Percentiles rank a stretch among this genome's conserved stretches.
phyloP scores from a whole-genome alignment of 2,113 vertebrate genomes.

The Pedetes capensis region DNA sequence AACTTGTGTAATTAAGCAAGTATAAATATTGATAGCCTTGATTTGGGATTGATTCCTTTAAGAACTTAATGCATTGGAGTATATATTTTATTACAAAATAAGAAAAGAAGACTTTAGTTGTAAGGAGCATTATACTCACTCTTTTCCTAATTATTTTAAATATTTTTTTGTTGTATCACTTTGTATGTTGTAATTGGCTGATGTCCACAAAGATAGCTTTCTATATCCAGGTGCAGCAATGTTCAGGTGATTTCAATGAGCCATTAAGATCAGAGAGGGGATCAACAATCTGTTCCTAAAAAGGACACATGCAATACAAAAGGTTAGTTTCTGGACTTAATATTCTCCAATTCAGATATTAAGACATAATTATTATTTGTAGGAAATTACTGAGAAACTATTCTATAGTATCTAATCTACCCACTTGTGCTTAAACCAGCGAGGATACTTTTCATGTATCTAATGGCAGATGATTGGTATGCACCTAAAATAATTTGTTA shows the following conservation, averaged over 20 bases:
- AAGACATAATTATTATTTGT: slow-evolving; percentile 14
- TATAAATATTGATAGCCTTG: neutral
- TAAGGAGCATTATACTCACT: neutral
- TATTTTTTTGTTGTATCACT: neutral
- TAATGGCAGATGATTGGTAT: neutral
- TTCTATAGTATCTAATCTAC: neutral
- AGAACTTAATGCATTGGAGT: neutral
- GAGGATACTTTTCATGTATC: neutral
- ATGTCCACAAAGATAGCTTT: neutral
- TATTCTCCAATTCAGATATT: too few relatives aligned
- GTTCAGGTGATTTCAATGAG: neutral
- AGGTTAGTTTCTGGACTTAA: neutral
- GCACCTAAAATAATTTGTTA: neutral
- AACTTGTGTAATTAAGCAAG: neutral
- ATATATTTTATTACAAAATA: neutral
- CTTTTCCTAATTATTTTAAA: neutral
- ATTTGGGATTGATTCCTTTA: neutral
- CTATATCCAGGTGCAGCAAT: neutral
- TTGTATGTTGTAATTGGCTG: slow-evolving; percentile 5
- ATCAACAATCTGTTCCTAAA: neutral
- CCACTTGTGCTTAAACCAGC: neutral
- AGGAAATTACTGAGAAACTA: slow-evolving; percentile 1
- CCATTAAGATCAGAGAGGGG: neutral
- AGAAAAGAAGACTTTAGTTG: neutral
- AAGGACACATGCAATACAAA: neutral